A percentile compares a stretch with the other conserved stretches of the same genome.
phyloP scores from a whole-genome alignment of 2,888 invertebrate species.

The Plusia festucae region DNA sequence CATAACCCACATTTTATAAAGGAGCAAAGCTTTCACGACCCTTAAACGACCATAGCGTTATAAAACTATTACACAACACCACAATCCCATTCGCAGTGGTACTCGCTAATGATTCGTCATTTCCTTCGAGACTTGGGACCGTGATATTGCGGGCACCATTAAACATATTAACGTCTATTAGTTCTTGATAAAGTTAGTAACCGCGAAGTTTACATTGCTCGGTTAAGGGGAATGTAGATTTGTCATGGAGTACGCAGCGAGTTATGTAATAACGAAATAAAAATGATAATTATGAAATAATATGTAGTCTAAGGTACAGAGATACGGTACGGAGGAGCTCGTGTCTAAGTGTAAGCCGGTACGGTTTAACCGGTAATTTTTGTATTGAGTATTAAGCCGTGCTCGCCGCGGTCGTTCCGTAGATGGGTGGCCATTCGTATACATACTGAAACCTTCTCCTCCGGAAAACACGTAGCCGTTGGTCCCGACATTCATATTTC shows the following conservation, averaged over 20 bases:
- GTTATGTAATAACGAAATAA: not conserved
- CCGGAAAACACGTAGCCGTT: too few relatives aligned
- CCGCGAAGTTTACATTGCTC: constrained; percentile 41
- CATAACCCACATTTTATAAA: not conserved
- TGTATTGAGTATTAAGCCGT: too few relatives aligned
- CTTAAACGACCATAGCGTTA: constrained; percentile 11
- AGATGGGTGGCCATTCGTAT: too few relatives aligned
- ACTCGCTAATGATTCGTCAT: constrained; percentile 52
- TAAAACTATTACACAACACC: constrained; percentile 13
- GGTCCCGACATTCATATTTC: too few relatives aligned
- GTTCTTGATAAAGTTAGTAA: constrained; percentile 55
- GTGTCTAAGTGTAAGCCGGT: too few relatives aligned
- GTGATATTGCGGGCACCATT: constrained; percentile 54
- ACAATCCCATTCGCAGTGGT: constrained; percentile 20
- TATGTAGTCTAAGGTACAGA: too few relatives aligned
- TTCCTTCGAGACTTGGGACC: constrained; percentile 28
- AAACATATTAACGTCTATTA: constrained; percentile 63
- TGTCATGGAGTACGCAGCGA: not conserved
- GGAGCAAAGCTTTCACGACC: not conserved
- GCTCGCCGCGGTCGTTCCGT: too few relatives aligned
- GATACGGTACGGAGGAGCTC: too few relatives aligned
- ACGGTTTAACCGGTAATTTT: too few relatives aligned
- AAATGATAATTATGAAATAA: too few relatives aligned
- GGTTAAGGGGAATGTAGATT: constrained; percentile 16
- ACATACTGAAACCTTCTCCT: too few relatives aligned